phyloP scores from a whole-genome alignment of 92 coral and sea anemone species.

The Epizoanthus stellaris region DNA sequence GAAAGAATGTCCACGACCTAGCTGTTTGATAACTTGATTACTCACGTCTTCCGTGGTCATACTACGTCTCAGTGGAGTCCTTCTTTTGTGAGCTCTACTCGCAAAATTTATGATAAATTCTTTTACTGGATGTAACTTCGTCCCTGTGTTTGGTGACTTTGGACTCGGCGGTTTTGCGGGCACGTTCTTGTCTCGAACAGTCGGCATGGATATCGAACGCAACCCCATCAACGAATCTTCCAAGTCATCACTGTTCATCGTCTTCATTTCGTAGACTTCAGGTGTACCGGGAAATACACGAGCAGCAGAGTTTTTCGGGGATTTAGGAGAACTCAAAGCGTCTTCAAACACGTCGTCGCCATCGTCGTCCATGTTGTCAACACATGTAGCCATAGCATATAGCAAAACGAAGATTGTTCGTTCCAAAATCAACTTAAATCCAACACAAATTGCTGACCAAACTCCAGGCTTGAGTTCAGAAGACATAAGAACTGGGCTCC shows the following conservation, averaged over 20 bases:
- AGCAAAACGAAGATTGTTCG: conserved; percentile 29
- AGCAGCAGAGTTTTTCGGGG: conserved; percentile 23
- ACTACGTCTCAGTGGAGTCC: conserved; percentile 61
- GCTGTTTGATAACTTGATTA: conserved; percentile 66
- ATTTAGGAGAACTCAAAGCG: background rate
- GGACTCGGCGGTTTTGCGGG: conserved; percentile 48
- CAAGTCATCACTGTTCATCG: conserved; percentile 25
- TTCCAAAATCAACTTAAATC: conserved; percentile 2
- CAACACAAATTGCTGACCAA: conserved; percentile 16
- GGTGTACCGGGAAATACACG: conserved; percentile 25
- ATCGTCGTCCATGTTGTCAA: conserved; percentile 27
- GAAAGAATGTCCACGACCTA: conserved; percentile 93
- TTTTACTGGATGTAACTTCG: conserved; percentile 78
- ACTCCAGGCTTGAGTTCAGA: conserved; percentile 23
- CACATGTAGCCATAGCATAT: conserved; percentile 34
- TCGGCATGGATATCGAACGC: conserved; percentile 73
- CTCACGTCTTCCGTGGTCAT: conserved; percentile 71
- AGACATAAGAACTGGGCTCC: conserved; percentile 28
- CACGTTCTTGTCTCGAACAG: conserved; percentile 57
- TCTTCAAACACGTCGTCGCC: conserved; percentile 31
- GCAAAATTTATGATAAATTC: conserved; percentile 91
- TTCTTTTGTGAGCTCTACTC: conserved; percentile 75
- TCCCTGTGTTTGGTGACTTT: conserved; percentile 44
- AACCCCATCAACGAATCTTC: conserved; percentile 30
- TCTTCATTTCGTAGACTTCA: conserved; percentile 44